Evolutionary conservation across 2,797 vertebrate species (phyloP).

Genomic region (Caiman crocodilus): DNA sequence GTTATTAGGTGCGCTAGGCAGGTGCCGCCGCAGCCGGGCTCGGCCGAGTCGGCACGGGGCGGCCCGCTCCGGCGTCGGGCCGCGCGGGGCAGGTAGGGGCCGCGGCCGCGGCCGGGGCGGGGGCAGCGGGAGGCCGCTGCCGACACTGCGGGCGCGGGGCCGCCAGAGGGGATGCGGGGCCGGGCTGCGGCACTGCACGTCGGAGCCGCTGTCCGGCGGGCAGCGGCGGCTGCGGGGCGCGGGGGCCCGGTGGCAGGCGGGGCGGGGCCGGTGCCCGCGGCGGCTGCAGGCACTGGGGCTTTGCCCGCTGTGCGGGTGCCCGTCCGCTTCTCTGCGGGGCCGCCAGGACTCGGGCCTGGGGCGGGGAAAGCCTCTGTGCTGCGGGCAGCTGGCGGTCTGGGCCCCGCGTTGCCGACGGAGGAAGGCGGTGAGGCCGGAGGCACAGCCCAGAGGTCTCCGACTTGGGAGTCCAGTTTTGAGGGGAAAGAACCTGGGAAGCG

Average conservation of each 20-base stretch:
- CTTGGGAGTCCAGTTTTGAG: not conserved
- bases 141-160: too few species aligned
- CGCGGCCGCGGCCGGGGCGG: not conserved
- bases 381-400: not conserved
- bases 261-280: not conserved
- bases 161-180: too few species aligned
- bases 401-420: not conserved
- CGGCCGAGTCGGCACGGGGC: not conserved
- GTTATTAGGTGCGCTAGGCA: constrained; percentile 69
- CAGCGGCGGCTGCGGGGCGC: not conserved
- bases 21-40: not conserved
- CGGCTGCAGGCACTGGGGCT: not conserved
- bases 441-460: not conserved
- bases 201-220: not conserved
- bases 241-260: not conserved
- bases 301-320: not conserved
- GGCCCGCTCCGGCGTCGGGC: not conserved
- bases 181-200: not conserved
- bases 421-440: not conserved
- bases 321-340: not conserved
- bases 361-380: not conserved
- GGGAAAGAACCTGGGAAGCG: not conserved
- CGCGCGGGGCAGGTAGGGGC: not conserved
- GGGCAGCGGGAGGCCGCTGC: too few species aligned
- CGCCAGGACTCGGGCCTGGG: not conserved